Percentiles rank a stretch among this genome's conserved stretches.
phyloP scores from a whole-genome alignment of 2,113 vertebrate species.

The Penelope pileata region DNA sequence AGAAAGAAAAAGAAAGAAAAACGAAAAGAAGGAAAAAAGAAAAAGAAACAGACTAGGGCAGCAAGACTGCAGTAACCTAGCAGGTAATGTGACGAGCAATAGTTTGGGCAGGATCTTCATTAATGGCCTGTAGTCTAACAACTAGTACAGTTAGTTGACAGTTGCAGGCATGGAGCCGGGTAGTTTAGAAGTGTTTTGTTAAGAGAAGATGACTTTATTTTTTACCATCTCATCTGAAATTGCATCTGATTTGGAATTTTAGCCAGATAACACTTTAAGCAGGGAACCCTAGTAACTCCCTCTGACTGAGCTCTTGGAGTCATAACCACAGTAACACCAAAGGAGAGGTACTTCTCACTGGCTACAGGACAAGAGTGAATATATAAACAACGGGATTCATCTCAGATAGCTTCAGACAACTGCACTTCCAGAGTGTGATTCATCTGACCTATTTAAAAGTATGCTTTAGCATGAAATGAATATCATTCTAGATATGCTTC shows the following conservation, averaged over 20 bases:
- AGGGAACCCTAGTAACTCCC: not conserved
- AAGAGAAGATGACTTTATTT: not conserved
- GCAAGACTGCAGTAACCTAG: not conserved
- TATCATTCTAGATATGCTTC: not conserved
- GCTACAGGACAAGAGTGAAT: not conserved
- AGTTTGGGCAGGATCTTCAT: not conserved
- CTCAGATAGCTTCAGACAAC: not conserved
- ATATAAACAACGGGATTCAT: not conserved
- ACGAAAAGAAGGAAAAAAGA: no score
- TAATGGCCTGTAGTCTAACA: not conserved
- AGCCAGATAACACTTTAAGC: not conserved
- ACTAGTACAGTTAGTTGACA: not conserved
- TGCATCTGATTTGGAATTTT: not conserved
- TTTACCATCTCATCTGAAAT: not conserved
- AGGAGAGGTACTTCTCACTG: not conserved
- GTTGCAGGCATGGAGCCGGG: fast-evolving
- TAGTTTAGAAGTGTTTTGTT: not conserved
- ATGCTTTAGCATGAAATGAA: not conserved
- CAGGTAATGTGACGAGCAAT: not conserved
- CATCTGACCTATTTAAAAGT: not conserved
- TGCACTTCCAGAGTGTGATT: not conserved
- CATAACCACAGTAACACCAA: not conserved
- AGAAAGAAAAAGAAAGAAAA: no score
- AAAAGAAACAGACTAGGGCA: not conserved
- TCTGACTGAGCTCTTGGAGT: not conserved